Evolutionary conservation across 1,140 invertebrate species (phyloP).

Genomic region (Aphaenogaster floridana): DNA sequence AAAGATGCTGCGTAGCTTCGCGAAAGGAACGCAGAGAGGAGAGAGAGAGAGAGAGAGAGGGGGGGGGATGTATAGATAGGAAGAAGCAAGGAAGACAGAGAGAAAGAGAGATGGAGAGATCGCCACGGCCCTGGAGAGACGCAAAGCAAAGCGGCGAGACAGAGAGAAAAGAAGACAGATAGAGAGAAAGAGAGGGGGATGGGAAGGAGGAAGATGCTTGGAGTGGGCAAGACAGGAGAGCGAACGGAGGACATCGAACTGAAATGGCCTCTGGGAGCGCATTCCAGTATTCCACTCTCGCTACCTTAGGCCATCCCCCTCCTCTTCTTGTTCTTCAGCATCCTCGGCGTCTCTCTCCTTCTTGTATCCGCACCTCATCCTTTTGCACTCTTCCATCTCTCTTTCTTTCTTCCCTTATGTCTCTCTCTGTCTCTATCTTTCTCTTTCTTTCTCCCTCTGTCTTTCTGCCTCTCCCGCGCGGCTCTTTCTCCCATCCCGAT

Average conservation of each 20-base stretch:
- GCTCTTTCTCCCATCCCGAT: conserved; percentile 46
- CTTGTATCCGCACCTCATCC: conserved; percentile 25
- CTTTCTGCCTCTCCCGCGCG: conserved; percentile 34
- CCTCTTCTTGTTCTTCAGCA: conserved; percentile 53
- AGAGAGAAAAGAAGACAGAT: conserved; percentile 60
- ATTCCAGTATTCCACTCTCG: conserved; percentile 84
- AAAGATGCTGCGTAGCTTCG: conserved; percentile 74
- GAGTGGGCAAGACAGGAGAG: conserved; percentile 77
- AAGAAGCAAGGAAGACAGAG: conserved; percentile 21
- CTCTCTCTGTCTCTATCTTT: neutral
- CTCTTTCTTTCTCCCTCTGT: neutral
- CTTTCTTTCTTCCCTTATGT: neutral
- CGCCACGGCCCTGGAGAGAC: conserved; percentile 4
- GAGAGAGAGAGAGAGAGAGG: conserved; percentile 3
- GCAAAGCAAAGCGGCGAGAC: conserved; percentile 34
- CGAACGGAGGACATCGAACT: conserved; percentile 86
- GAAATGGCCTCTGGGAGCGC: conserved; percentile 85
- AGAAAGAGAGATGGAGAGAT: conserved; percentile 5
- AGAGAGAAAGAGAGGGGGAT: conserved; percentile 44
- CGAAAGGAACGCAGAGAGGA: conserved; percentile 56
- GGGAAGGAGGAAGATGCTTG: conserved; percentile 67
- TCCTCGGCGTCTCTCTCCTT: conserved; percentile 54
- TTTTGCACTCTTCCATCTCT: conserved; percentile 25
- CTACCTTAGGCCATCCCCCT: conserved; percentile 77
- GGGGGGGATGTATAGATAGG: neutral